Conservation (phyloP, 2,797 vertebrate genomes). For the Pseudotriccus pelzelni region DNA sequence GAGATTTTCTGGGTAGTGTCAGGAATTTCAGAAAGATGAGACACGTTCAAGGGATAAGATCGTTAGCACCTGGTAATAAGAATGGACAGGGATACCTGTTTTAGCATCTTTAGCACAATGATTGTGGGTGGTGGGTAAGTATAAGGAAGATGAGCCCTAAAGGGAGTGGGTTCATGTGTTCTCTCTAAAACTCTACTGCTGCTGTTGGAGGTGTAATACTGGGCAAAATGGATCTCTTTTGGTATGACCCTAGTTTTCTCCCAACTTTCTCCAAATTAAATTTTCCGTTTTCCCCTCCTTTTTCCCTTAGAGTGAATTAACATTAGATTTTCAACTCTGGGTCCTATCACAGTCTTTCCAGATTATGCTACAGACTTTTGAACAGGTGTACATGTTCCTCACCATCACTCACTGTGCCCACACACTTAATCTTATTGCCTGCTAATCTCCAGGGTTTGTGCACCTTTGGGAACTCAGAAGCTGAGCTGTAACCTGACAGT, state of each 20-base stretch:
- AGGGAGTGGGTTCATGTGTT: neutral
- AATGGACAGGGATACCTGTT: neutral
- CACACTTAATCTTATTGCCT: neutral
- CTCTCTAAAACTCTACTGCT: neutral
- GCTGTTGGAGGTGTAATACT: neutral
- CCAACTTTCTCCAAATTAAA: neutral
- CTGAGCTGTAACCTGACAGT: neutral
- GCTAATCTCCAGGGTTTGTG: neutral
- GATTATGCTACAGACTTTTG: neutral
- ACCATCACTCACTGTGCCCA: neutral
- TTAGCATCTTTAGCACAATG: neutral
- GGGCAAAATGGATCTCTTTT: neutral
- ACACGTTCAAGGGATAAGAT: neutral
- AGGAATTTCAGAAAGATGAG: neutral
- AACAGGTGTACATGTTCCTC: rapidly evolving
- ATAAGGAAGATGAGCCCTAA: neutral
- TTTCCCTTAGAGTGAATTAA: rapidly evolving
- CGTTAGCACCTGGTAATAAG: neutral
- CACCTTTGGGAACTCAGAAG: neutral
- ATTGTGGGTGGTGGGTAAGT: neutral
- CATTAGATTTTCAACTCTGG: neutral
- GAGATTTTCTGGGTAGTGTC: neutral
- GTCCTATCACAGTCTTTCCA: neutral
- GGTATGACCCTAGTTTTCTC: neutral
- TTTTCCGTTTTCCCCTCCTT: neutral